Base-by-base conservation (phyloP, 2,888 invertebrate genomes). In the Rapana venosa region DNA sequence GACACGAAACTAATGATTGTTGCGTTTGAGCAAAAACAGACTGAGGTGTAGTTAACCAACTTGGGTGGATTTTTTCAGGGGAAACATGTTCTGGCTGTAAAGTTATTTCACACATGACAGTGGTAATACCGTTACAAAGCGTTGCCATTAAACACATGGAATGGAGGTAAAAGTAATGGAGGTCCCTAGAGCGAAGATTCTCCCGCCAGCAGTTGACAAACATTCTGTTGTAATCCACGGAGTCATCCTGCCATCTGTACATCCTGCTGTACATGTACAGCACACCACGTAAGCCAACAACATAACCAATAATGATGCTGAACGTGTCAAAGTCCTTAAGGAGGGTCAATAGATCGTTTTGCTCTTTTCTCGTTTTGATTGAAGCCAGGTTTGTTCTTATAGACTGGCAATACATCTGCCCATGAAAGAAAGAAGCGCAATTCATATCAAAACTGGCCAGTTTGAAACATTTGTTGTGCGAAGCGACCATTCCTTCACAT, bases 401-500 rank as follows among this genome's bases (percentile, higher is more conserved):
- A 2, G 11, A 26, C 47, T 47, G 30, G n/a, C 79, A 11, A 13
- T 11, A 83, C 36, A 0, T 22, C n/a, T 83, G 20, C 0, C 22
- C 11, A 15, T 15, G 13, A 1, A 32, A 13, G 15, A 17, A 32
- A 20, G 15, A 30, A 15, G 4, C 17, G 32, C 30, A 13, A 11
- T 4, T 5, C 6, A 11, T 0, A 47, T 32, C 35, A 1, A 1
- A 4, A 15, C 32, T 11, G 20, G 32, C 0, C 5, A 83, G 26
- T 26, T 47, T 2, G 81, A 83, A 83, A 83, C 81, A 83, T n/a
- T 83, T 83, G 47, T 83, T 47, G 26, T 22, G 81, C 5, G 81
- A 83, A 36, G 81, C 81, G 6, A 83, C 81, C 81, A 47, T 22
- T 22, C 81, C 81, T 36, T 83, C 30, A 47, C 81, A 83, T 20